phyloP scores from a whole-genome alignment of 2,888 invertebrate species.

The Rutpela maculata region DNA sequence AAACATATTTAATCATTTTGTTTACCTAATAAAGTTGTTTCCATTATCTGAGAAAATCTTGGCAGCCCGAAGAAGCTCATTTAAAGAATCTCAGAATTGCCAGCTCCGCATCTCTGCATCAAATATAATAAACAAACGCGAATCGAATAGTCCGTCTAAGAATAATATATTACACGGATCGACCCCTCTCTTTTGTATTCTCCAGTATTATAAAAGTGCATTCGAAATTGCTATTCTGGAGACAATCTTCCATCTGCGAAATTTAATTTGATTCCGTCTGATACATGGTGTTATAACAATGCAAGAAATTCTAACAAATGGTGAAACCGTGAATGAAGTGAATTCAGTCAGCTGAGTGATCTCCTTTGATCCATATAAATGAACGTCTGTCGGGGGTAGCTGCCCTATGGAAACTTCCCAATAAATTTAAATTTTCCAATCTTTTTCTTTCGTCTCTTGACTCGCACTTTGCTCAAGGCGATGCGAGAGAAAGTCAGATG shows the following conservation, averaged over 20 bases:
- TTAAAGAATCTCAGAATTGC: neutral
- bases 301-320: slow-evolving; percentile 36
- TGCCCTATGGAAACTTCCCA: slow-evolving; percentile 5
- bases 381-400: slow-evolving; percentile 49
- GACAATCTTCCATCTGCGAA: slow-evolving; percentile 45
- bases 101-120: neutral
- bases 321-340: slow-evolving; percentile 21
- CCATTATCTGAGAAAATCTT: neutral
- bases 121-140: neutral
- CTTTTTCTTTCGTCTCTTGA: slow-evolving; percentile 9
- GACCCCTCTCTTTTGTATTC: neutral
- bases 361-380: slow-evolving; percentile 56
- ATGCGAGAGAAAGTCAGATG: slow-evolving; percentile 1
- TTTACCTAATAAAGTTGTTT: neutral
- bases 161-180: neutral
- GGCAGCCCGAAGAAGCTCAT: neutral
- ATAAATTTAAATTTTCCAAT: slow-evolving; percentile 41
- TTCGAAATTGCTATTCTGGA: slow-evolving; percentile 46
- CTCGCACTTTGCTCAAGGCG: neutral
- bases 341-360: slow-evolving; percentile 46
- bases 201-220: slow-evolving; percentile 11
- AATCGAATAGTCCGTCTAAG: neutral
- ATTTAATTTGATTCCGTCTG: slow-evolving; percentile 46
- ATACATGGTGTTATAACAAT: slow-evolving; percentile 40
- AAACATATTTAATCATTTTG: neutral